Percentiles rank a stretch among this genome's conserved stretches.
Evolutionary conservation across 2,797 vertebrate species (phyloP).

Genomic region (Enoplosus armatus): DNA sequence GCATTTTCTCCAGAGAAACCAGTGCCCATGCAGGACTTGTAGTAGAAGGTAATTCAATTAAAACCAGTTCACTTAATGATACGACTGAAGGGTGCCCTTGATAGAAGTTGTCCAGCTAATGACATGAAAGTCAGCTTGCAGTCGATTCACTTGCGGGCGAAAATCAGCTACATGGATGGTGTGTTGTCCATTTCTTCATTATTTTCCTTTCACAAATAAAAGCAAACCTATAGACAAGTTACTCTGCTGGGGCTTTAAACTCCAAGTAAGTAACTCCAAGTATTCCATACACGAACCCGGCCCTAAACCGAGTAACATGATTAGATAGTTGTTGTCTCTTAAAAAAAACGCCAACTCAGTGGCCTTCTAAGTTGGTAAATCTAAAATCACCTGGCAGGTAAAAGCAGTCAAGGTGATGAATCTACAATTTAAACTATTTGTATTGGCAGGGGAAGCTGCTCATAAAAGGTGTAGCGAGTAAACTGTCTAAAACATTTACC

Average conservation of each 20-base stretch:
- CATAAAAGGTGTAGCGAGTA: not conserved
- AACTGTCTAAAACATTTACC: not conserved
- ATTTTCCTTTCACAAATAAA: not conserved
- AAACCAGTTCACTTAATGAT: slow-evolving; percentile 69
- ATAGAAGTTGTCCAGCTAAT: slow-evolving; percentile 60
- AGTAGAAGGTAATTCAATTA: slow-evolving; percentile 79
- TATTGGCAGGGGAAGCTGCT: not conserved
- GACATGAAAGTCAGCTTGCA: slow-evolving; percentile 37
- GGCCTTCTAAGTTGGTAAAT: not conserved
- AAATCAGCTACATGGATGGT: not conserved
- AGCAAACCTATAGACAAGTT: not conserved
- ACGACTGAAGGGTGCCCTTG: slow-evolving; percentile 62
- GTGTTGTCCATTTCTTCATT: not conserved
- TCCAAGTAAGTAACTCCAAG: not conserved
- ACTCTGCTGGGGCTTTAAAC: not conserved
- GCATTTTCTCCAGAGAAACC: slow-evolving; percentile 72
- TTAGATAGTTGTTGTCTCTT: not conserved
- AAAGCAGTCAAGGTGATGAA: not conserved
- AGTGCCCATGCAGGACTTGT: slow-evolving; percentile 51
- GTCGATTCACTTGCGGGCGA: not conserved
- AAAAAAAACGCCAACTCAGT: not conserved
- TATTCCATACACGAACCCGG: not conserved
- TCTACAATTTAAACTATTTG: not conserved
- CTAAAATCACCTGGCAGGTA: not conserved
- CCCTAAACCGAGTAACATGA: not conserved